Evolutionary conservation across 2,888 invertebrate genomes (phyloP), one percentile per base, ranked within the genome.

Genomic region (Neoscelio sp.): DNA sequence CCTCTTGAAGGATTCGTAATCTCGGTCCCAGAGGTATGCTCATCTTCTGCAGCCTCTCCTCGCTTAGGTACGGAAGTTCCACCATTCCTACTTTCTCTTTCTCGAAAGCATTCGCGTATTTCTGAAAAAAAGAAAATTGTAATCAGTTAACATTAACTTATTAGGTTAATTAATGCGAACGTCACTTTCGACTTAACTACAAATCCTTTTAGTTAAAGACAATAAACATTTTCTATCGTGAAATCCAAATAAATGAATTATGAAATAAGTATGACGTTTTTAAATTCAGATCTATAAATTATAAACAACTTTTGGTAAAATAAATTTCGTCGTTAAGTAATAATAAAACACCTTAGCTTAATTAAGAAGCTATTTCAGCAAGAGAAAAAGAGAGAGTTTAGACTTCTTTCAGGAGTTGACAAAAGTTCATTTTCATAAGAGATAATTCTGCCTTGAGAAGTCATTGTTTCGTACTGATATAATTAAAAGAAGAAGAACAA

Each of bases 1-100:
- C n/a, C n/a, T 76, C 97, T 90, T 97, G 96, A 77, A 97, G 92
- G 85, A 98, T 97, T 86, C 97, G 93, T 87, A 97, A 92, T 80
- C 97, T 91, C 1, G 98, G 97, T 6, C 97, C 98, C 85, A 98
- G 92, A 0, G 98, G 97, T n/a, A 98, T 95, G 0, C 97, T 97
- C 87, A 98, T 93, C 73, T 96, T 96, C 83, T 96, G 94, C 2
- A 98, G 92, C 68, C 96, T 93, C 83, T 97, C 97, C 88, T 98
- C 98, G 0, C 95, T 96, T 82, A 98, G 92, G 91, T 97, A 97
- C 0, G 97, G 97, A 73, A 98, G 91, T 89, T 98, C 98, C 26
- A 97, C 95, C 91, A 98, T 96, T 4, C 97, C 97, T 0, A 96
- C 95, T 86, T 95, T 95, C 91, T 97, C 97, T 82, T 94, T 94